Percentiles rank a stretch among this genome's conserved stretches.
Evolutionary conservation across 2,888 invertebrate genomes (phyloP).

Genomic region (Dermolepida albohirtum): DNA sequence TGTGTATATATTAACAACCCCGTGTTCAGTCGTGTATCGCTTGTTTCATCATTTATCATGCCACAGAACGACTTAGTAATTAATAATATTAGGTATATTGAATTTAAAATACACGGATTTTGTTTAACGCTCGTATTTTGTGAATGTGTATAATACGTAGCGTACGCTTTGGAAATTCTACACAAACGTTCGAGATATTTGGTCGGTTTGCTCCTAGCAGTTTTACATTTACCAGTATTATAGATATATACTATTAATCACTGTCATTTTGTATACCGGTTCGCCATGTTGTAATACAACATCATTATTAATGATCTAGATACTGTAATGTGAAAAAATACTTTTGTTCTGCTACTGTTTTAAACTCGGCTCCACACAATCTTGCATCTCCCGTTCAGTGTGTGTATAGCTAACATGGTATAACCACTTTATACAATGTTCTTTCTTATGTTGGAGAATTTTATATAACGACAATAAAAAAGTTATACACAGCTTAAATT

Average conservation of each 20-base stretch:
- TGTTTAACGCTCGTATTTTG: constrained; percentile 37
- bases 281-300: constrained; percentile 55
- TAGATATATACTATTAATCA: constrained; percentile 56
- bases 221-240: constrained; percentile 52
- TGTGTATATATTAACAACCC: constrained; percentile 9
- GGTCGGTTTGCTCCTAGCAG: constrained; percentile 26
- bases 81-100: constrained; percentile 47
- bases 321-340: constrained; percentile 54
- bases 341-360: constrained; percentile 53
- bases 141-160: constrained; percentile 7
- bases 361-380: constrained; percentile 36
- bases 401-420: constrained; percentile 1
- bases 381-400: constrained; percentile 20
- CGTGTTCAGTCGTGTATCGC: constrained; percentile 24
- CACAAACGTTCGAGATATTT: constrained; percentile 26
- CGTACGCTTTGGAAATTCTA: constrained; percentile 22
- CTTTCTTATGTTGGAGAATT: neutral
- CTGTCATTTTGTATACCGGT: constrained; percentile 56
- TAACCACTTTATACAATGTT: constrained; percentile 6
- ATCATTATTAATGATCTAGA: constrained; percentile 57
- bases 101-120: constrained; percentile 44
- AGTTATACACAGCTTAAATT: neutral
- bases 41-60: constrained; percentile 39
- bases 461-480: neutral
- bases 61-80: constrained; percentile 43